Conservation (phyloP, 2,797 vertebrate genomes). For the Xenopus petersii region DNA sequence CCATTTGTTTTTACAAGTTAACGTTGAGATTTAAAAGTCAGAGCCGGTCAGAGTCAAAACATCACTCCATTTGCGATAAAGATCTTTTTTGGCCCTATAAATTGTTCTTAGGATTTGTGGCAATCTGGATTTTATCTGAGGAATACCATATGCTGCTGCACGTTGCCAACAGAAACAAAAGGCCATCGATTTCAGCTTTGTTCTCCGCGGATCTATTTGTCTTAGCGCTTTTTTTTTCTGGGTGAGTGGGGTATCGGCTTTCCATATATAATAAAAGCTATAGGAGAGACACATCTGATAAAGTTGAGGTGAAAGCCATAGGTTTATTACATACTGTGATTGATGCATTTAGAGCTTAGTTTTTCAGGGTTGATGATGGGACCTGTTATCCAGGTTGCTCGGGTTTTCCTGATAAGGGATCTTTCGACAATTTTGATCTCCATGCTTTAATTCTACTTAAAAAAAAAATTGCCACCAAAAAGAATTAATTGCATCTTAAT, state of each 20-base stretch:
- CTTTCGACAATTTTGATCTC: too few relatives aligned
- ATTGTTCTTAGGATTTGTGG: constrained; percentile 42
- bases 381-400: too few relatives aligned
- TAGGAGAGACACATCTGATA: constrained; percentile 35
- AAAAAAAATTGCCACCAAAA: too few relatives aligned
- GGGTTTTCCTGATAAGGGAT: too few relatives aligned
- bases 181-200: constrained; percentile 33
- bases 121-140: constrained; percentile 46
- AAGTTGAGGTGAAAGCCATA: constrained; percentile 28
- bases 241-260: constrained; percentile 35
- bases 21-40: constrained; percentile 7
- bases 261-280: constrained; percentile 41
- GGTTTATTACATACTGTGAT: neutral
- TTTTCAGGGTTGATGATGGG: too few relatives aligned
- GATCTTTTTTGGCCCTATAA: constrained; percentile 43
- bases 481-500: too few relatives aligned
- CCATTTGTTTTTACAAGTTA: constrained; percentile 16
- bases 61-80: constrained; percentile 42
- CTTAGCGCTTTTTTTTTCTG: constrained; percentile 22
- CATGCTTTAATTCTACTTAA: too few relatives aligned
- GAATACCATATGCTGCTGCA: constrained; percentile 42
- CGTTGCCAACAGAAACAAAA: constrained; percentile 44
- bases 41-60: constrained; percentile 38
- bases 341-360: too few relatives aligned
- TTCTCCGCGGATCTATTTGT: constrained; percentile 38